Percentiles rank a stretch among this genome's conserved stretches.
Conservation (phyloP, 2,888 invertebrate species). For the Tenthredo distinguenda region DNA sequence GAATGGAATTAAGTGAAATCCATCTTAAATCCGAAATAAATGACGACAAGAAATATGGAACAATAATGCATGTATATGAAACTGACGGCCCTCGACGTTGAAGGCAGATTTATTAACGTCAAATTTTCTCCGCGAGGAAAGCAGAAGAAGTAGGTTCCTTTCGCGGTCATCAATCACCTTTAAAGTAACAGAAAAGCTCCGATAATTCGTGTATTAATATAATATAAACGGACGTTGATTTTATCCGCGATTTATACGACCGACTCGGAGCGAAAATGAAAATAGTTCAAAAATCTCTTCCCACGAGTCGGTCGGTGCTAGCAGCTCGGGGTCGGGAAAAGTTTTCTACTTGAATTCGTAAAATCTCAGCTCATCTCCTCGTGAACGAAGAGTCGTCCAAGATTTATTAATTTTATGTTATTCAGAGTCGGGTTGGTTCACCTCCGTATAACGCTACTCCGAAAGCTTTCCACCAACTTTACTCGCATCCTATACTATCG, state of each 20-base stretch:
- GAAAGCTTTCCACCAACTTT: neutral
- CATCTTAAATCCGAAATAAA: neutral
- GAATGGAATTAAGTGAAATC: neutral
- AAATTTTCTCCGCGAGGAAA: slow-evolving; percentile 1
- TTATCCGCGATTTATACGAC: neutral
- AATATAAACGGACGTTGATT: slow-evolving; percentile 17
- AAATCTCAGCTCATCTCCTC: slow-evolving; percentile 10
- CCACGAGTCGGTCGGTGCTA: neutral
- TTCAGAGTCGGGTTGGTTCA: neutral
- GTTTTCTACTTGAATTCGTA: slow-evolving; percentile 40
- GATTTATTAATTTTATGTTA: slow-evolving; percentile 47
- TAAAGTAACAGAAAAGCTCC: neutral
- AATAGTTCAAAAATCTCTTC: slow-evolving; percentile 18
- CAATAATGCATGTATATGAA: neutral
- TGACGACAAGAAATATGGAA: neutral
- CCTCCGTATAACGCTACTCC: neutral
- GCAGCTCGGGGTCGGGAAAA: neutral
- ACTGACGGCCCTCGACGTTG: neutral
- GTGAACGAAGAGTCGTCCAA: neutral
- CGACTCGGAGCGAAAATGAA: slow-evolving; percentile 22
- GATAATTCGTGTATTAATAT: neutral
- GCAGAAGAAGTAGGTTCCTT: neutral
- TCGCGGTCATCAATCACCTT: slow-evolving; percentile 14
- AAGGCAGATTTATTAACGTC: slow-evolving; percentile 23
- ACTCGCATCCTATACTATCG: neutral